Evolutionary conservation across 2,113 vertebrate species (phyloP), one percentile per base, ranked within the genome.

Genomic region (Collichthys lucidus): DNA sequence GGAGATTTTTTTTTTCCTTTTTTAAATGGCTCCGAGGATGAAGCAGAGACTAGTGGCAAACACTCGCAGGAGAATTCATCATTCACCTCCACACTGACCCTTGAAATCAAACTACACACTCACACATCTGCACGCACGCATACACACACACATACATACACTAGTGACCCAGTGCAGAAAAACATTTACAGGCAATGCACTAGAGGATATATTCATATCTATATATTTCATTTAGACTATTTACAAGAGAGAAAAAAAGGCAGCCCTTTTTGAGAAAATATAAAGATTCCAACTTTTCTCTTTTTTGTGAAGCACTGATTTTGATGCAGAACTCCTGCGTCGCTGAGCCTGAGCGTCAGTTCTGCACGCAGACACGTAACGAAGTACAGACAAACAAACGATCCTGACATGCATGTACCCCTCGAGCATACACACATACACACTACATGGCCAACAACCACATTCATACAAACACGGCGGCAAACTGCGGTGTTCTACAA

Each of bases 201-300:
- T 87, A 95, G 83, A 91, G 92, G 86, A 92, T 95, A 94, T 92
- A 93, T 82, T 90, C 82, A 88, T 91, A 88, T 91, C 87, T 90
- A 88, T 93, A 90, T 90, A 91, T 87, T 91, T 90, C 42, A 84
- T 92, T 92, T 92, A 65, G 83, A 88, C 89, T 96, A 97, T 96
- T 94, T 96, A 97, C 94, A 97, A 79, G 83, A 91, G 92, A 94
- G 84, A 92, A 92, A 94, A 96, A 94, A 96, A 97, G 94, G 96
- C 96, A 97, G 97, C 97, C 97, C 97, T 98, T 98, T 96, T 90
- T 88, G 92, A 95, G 94, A 95, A 94, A 94, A 94, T 91, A 95
- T 91, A 95, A 96, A 94, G 89, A 89, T 79, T 91, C 62, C 26
- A 86, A 91, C 79, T 90, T 88, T 91, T 89, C 77, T 90, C 68